Evolutionary conservation across 2,888 invertebrate genomes (phyloP).

Genomic region (Macrophya annulata): DNA sequence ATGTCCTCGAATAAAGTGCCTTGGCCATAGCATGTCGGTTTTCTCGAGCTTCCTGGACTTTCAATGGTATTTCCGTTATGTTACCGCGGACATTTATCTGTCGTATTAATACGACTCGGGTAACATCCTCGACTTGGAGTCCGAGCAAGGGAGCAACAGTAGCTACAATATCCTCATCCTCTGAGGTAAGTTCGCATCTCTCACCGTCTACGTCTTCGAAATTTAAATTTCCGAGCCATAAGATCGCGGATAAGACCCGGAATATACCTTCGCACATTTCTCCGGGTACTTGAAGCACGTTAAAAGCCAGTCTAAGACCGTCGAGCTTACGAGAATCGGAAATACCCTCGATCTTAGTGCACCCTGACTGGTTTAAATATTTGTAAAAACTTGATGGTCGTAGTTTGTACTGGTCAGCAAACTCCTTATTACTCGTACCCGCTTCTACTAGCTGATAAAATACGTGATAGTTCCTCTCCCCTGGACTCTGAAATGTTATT

Average conservation of each 20-base stretch:
- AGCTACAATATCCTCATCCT: constrained; percentile 87
- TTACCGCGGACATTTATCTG: constrained; percentile 96
- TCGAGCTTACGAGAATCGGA: constrained; percentile 89
- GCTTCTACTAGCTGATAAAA: constrained; percentile 95
- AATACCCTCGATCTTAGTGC: constrained; percentile 85
- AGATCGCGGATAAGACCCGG: constrained; percentile 92
- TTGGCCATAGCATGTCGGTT: constrained; percentile 97
- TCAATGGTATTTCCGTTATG: constrained; percentile 95
- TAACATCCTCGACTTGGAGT: constrained; percentile 87
- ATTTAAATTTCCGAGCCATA: constrained; percentile 94
- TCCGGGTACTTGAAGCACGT: constrained; percentile 92
- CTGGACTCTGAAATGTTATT: constrained; percentile 93
- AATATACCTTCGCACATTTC: constrained; percentile 95
- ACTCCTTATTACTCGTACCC: constrained; percentile 89
- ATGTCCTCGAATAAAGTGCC: constrained; percentile 93
- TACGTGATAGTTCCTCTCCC: constrained; percentile 95
- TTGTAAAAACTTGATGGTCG: constrained; percentile 89
- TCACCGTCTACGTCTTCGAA: constrained; percentile 95
- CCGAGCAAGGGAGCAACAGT: constrained; percentile 89
- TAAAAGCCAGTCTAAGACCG: constrained; percentile 92
- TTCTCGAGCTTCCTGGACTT: constrained; percentile 93
- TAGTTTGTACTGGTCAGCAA: constrained; percentile 88
- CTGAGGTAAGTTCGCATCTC: constrained; percentile 87
- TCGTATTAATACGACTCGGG: constrained; percentile 87
- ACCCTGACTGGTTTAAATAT: constrained; percentile 91